Conservation (phyloP, 2,113 vertebrate species). For the Malurus cyaneus region DNA sequence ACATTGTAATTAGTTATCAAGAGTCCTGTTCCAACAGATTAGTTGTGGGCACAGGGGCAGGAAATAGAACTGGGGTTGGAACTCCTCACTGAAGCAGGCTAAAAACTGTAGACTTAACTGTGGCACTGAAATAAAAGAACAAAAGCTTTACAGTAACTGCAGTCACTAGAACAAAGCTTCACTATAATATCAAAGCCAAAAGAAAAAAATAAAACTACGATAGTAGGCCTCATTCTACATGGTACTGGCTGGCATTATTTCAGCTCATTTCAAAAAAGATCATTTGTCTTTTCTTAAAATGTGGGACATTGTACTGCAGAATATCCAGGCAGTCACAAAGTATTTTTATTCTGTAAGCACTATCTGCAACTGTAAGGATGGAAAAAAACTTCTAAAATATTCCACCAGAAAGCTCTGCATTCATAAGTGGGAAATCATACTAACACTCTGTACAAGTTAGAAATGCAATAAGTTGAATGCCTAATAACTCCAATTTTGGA, state of each 20-base stretch:
- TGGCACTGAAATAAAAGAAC: neutral
- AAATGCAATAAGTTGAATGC: neutral
- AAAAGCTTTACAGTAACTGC: neutral
- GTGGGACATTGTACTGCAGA: neutral
- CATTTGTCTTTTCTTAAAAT: constrained; percentile 18
- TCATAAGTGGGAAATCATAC: neutral
- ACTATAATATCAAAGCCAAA: neutral
- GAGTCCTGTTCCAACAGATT: neutral
- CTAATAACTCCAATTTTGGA: neutral
- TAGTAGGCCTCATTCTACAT: neutral
- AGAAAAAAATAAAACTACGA: neutral
- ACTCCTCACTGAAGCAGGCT: neutral
- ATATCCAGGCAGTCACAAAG: neutral
- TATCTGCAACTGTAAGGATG: neutral
- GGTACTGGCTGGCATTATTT: constrained; percentile 44
- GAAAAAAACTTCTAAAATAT: neutral
- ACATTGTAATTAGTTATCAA: neutral
- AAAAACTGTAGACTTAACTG: neutral
- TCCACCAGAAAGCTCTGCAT: neutral
- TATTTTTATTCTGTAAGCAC: neutral
- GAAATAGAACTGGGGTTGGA: neutral
- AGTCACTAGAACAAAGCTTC: constrained; percentile 41
- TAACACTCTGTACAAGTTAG: neutral
- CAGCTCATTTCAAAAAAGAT: constrained; percentile 9
- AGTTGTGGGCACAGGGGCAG: neutral